These are phyloP conservation scores for Spizella passerina DNA, from an alignment of 2,797 vertebrate species.

Conservation along the genomic window DNA sequence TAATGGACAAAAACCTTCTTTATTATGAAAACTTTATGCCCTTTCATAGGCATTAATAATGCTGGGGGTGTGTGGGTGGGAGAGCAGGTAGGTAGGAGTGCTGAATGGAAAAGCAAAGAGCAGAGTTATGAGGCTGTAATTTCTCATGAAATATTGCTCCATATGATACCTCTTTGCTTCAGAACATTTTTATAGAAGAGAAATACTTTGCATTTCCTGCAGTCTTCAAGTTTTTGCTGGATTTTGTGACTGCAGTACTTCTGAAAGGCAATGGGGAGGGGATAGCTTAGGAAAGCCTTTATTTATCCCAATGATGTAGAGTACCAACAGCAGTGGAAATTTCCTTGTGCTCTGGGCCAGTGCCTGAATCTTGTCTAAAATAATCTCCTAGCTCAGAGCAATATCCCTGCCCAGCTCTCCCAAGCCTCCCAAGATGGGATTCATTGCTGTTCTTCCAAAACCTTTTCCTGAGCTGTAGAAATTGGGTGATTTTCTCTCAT, in stretches of 20 bases:
- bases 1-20: background rate
- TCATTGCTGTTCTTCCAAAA: background rate
- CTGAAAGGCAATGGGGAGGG: background rate
- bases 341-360: background rate
- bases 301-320: background rate
- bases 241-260: background rate
- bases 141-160: constrained; percentile 6
- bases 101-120: constrained; percentile 4
- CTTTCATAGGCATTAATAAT: constrained; percentile 2
- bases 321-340: background rate
- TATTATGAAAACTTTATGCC: constrained; percentile 10
- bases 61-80: background rate
- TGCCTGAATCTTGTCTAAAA: background rate
- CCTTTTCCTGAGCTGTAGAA: background rate
- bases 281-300: background rate
- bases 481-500: background rate
- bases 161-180: background rate
- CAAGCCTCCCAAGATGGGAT: background rate
- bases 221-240: background rate
- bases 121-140: background rate
- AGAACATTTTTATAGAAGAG: background rate
- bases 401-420: background rate
- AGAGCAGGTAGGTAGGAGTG: background rate
- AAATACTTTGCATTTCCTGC: constrained; percentile 7
- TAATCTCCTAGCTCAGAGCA: background rate